These are phyloP conservation scores for Hydraecia micacea DNA, from an alignment of 2,888 invertebrate species.

Conservation along the genomic window DNA sequence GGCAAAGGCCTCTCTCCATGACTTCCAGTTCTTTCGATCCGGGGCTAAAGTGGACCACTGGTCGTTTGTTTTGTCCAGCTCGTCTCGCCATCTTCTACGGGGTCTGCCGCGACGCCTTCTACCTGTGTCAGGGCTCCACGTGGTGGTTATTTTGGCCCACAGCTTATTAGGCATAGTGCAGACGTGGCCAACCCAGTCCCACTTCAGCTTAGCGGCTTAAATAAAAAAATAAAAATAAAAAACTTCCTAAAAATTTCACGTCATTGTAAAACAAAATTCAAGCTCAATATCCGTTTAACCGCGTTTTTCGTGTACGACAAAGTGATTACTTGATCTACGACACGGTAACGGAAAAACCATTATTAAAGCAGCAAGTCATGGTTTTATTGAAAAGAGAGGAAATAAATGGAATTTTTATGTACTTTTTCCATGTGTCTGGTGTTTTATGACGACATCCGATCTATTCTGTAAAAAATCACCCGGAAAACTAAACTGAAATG, in stretches of 20 bases:
- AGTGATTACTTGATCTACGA: constrained; percentile 52
- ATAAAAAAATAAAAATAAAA: constrained; percentile 8
- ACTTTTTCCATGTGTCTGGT: neutral
- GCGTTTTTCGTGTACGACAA: constrained; percentile 18
- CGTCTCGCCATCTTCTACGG: neutral
- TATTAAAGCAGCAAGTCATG: constrained; percentile 54
- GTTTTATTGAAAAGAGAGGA: constrained; percentile 60
- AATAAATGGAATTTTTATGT: constrained; percentile 41
- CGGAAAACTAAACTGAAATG: neutral
- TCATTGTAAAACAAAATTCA: constrained; percentile 10
- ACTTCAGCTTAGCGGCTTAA: too few relatives aligned
- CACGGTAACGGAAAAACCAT: constrained; percentile 54
- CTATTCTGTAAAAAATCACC: neutral
- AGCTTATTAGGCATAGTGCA: too few relatives aligned
- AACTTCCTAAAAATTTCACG: constrained; percentile 2
- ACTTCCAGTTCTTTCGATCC: too few relatives aligned
- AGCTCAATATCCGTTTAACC: constrained; percentile 12
- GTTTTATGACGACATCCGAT: constrained; percentile 1
- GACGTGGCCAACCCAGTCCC: too few relatives aligned
- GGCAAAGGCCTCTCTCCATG: too few relatives aligned
- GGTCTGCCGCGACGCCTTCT: too few relatives aligned
- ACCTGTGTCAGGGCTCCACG: too few relatives aligned
- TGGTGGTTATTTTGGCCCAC: too few relatives aligned
- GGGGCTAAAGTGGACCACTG: too few relatives aligned
- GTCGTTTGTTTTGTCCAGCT: too few relatives aligned